These are phyloP conservation scores for Limnothrissa miodon DNA, from an alignment of 2,113 vertebrate genomes.

Conservation along the genomic window DNA sequence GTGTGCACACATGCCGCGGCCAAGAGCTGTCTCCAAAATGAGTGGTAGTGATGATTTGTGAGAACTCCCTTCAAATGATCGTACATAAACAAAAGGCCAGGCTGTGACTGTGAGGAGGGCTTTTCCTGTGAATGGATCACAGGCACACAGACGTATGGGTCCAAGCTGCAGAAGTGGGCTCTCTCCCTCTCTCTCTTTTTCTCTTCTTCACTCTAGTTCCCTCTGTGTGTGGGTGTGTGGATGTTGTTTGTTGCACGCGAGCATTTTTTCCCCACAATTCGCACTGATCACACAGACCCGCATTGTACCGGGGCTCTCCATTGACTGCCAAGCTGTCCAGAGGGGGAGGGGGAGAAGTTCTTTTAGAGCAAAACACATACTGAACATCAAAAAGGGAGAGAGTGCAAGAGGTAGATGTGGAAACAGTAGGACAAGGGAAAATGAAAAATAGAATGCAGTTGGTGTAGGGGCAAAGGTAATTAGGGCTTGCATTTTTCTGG, in stretches of 20 bases:
- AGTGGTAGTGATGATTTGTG: constrained; percentile 2
- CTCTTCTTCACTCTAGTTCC: background rate
- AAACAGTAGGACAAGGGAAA: background rate
- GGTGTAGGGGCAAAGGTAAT: background rate
- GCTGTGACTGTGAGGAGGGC: background rate
- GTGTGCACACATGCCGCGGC: background rate
- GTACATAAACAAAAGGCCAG: constrained; percentile 5
- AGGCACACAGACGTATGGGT: background rate
- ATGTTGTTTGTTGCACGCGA: background rate
- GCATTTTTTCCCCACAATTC: constrained; percentile 22
- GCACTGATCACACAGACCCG: constrained; percentile 33
- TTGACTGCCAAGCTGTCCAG: constrained; percentile 42
- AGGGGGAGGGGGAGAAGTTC: constrained; percentile 33
- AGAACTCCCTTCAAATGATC: constrained; percentile 12
- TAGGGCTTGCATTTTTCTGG: background rate
- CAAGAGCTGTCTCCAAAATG: background rate
- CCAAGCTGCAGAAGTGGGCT: background rate
- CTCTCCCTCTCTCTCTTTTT: background rate
- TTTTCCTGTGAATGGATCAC: constrained; percentile 8
- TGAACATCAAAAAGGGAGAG: constrained; percentile 36
- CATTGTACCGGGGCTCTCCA: constrained; percentile 28
- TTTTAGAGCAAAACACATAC: constrained; percentile 34
- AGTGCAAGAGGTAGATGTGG: constrained; percentile 16
- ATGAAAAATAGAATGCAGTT: constrained; percentile 32
- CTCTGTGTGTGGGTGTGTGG: background rate